Conservation (phyloP, 2,113 vertebrate species). For the Pygoscelis antarcticus region DNA sequence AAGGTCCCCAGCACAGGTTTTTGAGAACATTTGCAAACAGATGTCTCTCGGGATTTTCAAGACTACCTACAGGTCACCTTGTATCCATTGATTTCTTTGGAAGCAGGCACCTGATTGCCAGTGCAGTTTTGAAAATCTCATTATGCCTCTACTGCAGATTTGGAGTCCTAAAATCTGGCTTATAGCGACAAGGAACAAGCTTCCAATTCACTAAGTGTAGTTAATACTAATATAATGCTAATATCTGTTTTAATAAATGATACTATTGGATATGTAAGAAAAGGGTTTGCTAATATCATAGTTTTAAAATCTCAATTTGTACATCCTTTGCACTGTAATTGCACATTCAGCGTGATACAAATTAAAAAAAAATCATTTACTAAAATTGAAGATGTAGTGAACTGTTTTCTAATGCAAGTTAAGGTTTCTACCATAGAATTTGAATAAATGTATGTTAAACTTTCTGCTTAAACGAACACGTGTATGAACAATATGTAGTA, state of each 20-base stretch:
- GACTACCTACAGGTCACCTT: neutral
- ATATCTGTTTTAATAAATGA: neutral
- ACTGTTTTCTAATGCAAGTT: neutral
- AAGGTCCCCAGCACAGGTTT: neutral
- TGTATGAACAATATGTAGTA: neutral
- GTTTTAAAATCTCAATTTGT: neutral
- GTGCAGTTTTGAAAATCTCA: neutral
- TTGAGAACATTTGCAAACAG: neutral
- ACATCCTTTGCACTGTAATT: neutral
- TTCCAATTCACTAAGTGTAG: neutral
- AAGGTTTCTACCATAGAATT: neutral
- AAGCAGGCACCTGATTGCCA: neutral
- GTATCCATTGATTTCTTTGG: neutral
- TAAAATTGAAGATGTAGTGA: neutral
- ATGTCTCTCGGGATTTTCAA: neutral
- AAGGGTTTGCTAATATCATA: neutral
- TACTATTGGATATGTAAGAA: neutral
- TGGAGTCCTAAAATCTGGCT: neutral
- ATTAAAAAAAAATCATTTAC: neutral
- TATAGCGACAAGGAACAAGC: neutral
- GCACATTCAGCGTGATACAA: neutral
- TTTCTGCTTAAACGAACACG: neutral
- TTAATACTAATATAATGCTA: neutral
- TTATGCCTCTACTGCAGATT: neutral
- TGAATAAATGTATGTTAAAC: neutral